These are phyloP conservation scores for Lycodopsis pacificus DNA, from an alignment of 2,797 vertebrate genomes.

Conservation along the genomic window DNA sequence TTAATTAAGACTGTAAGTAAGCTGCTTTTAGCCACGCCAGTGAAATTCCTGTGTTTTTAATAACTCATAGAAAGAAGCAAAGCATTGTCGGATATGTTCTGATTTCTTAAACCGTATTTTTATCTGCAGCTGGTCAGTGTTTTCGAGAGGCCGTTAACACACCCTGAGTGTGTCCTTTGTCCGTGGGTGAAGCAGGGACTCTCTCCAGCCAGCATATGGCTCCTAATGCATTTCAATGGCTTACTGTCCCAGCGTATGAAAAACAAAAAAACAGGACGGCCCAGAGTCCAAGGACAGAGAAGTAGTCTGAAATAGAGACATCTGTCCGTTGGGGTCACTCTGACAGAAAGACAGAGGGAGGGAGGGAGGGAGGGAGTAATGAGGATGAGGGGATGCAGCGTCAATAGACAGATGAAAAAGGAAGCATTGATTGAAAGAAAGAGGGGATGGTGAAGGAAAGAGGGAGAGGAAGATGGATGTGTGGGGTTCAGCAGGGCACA, in stretches of 20 bases:
- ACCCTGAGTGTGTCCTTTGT: constrained; percentile 65
- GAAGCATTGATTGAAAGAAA: constrained; percentile 64
- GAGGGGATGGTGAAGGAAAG: constrained; percentile 40
- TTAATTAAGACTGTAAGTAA: constrained; percentile 7
- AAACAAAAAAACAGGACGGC: constrained; percentile 61
- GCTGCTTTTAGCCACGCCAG: constrained; percentile 19
- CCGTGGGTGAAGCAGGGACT: constrained; percentile 41
- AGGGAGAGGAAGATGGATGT: constrained; percentile 66
- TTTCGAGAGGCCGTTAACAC: constrained; percentile 47
- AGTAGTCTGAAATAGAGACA: constrained; percentile 70
- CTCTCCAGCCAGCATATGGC: constrained; percentile 60
- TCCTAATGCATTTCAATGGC: constrained; percentile 80
- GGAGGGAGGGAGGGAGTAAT: constrained; percentile 9
- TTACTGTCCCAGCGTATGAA: constrained; percentile 45
- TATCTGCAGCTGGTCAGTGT: constrained; percentile 56
- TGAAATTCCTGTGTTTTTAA: constrained; percentile 32
- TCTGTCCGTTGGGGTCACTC: constrained; percentile 63
- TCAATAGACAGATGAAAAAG: constrained; percentile 46
- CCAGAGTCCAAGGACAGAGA: constrained; percentile 66
- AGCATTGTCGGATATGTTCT: constrained; percentile 29
- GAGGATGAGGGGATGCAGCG: constrained; percentile 21
- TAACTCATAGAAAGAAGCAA: constrained; percentile 23
- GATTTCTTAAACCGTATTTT: constrained; percentile 42
- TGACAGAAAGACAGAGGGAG: constrained; percentile 26
- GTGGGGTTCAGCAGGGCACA: constrained; percentile 68